These are phyloP conservation scores for Ceryle rudis DNA, from an alignment of 2,797 vertebrate genomes.

Conservation along the genomic window DNA sequence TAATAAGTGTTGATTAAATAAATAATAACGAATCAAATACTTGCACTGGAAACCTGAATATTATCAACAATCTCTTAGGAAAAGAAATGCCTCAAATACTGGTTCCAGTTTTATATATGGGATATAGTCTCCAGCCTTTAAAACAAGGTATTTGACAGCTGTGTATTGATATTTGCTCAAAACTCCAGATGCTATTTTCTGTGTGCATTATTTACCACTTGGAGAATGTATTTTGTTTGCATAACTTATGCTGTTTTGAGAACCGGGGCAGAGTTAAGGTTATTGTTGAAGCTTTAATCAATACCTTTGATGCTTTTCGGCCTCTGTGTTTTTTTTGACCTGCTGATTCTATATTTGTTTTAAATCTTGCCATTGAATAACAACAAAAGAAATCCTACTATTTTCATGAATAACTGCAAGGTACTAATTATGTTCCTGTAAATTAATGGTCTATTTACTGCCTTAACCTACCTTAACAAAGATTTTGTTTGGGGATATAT, in stretches of 20 bases:
- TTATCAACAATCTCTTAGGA: background rate
- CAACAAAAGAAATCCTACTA: slow-evolving; percentile 17
- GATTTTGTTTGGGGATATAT: slow-evolving; percentile 72
- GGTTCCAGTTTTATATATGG: background rate
- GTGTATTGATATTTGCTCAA: slow-evolving; percentile 2
- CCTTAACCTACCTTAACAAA: slow-evolving; percentile 63
- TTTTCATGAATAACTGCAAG: slow-evolving; percentile 57
- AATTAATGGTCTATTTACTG: slow-evolving; percentile 73
- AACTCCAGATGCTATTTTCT: background rate
- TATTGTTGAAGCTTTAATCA: slow-evolving; percentile 33
- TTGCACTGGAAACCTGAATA: background rate
- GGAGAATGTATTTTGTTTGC: slow-evolving; percentile 2
- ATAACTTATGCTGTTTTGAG: slow-evolving; percentile 13
- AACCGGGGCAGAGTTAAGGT: slow-evolving; percentile 19
- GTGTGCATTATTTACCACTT: slow-evolving; percentile 19
- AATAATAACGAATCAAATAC: background rate
- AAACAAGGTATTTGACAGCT: background rate
- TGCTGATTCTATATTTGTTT: slow-evolving; percentile 12
- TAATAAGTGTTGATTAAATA: background rate
- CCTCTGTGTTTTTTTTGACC: slow-evolving; percentile 27
- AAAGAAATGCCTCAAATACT: background rate
- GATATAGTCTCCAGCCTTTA: background rate
- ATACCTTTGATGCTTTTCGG: slow-evolving; percentile 37
- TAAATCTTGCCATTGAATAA: slow-evolving; percentile 42
- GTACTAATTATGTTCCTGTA: slow-evolving; percentile 71